A percentile compares a stretch with the other conserved stretches of the same genome.
Evolutionary conservation across 1,140 invertebrate genomes (phyloP).

Genomic region (Drosophila setifemur): DNA sequence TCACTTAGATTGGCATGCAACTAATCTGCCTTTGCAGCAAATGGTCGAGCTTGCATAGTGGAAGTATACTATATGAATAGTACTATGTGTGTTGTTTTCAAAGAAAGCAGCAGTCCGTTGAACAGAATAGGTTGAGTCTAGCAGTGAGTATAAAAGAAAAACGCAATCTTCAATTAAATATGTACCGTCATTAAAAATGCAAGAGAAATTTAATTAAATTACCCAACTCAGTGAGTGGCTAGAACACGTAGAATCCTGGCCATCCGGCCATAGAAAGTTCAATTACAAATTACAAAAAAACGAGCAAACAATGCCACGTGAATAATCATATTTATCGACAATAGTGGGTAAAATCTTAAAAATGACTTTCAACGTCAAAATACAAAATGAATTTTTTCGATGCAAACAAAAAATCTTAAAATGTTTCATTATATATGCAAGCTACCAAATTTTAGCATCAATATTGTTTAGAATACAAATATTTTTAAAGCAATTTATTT

Average conservation of each 20-base stretch:
- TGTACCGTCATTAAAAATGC: conserved; percentile 39
- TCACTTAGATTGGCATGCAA: conserved; percentile 49
- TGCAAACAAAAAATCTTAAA: too few species aligned
- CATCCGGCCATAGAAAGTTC: conserved; percentile 16
- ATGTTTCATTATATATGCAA: too few species aligned
- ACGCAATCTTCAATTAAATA: conserved; percentile 5
- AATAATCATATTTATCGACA: too few species aligned
- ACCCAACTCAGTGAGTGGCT: conserved; percentile 4
- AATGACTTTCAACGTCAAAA: too few species aligned
- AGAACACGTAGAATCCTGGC: background rate
- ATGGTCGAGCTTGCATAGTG: too few species aligned
- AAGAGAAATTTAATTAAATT: conserved; percentile 37
- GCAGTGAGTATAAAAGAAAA: conserved; percentile 12
- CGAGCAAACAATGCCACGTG: background rate
- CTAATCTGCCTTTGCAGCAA: background rate
- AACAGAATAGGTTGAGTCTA: background rate
- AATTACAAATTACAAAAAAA: conserved; percentile 9
- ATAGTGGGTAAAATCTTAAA: too few species aligned
- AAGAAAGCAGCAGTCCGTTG: conserved; percentile 12
- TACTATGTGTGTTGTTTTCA: conserved; percentile 8
- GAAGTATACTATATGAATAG: background rate
- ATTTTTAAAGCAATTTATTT: background rate
- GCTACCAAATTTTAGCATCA: too few species aligned
- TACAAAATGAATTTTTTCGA: too few species aligned
- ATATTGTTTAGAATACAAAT: too few species aligned